phyloP scores from a whole-genome alignment of 2,888 invertebrate genomes.

The Melanophora roralis region DNA sequence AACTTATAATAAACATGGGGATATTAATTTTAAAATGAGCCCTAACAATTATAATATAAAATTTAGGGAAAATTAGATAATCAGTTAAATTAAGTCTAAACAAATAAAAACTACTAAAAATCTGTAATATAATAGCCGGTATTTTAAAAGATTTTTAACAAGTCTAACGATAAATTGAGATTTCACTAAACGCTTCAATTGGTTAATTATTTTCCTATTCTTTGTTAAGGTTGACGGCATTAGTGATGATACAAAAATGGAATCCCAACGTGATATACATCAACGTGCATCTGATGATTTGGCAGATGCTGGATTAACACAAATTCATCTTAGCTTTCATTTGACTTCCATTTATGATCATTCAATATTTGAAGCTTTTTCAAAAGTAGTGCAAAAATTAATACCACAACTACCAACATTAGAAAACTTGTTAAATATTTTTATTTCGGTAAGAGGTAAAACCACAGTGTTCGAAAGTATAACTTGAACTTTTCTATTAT shows the following conservation, averaged over 20 bases:
- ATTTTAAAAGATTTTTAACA: too few relatives aligned
- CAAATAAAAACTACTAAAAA: too few relatives aligned
- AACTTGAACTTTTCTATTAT: not conserved
- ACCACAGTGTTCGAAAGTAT: not conserved
- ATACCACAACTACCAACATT: conserved; percentile 97
- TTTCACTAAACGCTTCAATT: not conserved
- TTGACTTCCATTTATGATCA: conserved; percentile 99
- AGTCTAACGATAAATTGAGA: too few relatives aligned
- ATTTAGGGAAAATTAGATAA: too few relatives aligned
- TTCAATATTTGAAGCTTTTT: conserved; percentile 99
- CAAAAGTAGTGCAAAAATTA: conserved; percentile 99
- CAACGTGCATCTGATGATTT: conserved; percentile 97
- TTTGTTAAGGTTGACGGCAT: conserved; percentile 90
- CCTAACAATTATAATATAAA: too few relatives aligned
- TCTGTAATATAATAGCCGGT: too few relatives aligned
- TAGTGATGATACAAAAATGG: conserved; percentile 99
- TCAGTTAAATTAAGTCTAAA: too few relatives aligned
- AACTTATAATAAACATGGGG: too few relatives aligned
- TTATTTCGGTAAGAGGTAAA: conserved; percentile 89
- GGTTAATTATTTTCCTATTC: not conserved
- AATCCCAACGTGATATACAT: conserved; percentile 98
- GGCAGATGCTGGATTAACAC: conserved; percentile 90
- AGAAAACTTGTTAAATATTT: conserved; percentile 97
- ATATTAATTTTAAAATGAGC: too few relatives aligned
- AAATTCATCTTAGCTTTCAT: conserved; percentile 95